These are phyloP conservation scores for Philereme transversata DNA, from an alignment of 2,888 invertebrate genomes.

Conservation along the genomic window DNA sequence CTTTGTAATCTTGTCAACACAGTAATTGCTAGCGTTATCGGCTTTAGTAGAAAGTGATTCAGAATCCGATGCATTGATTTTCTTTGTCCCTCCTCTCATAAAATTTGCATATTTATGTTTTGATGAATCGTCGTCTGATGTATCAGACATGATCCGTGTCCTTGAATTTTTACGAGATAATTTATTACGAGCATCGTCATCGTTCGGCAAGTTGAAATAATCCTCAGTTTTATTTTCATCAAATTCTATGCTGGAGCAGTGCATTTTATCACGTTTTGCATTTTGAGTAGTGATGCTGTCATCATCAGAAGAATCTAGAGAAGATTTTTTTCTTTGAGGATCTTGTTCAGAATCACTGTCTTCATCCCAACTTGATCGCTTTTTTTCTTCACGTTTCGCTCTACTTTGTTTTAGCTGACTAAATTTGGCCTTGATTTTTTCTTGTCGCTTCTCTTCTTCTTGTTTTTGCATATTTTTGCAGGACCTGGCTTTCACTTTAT, in stretches of 20 bases:
- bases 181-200: constrained; percentile 81
- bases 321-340: constrained; percentile 65
- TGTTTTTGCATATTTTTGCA: constrained; percentile 97
- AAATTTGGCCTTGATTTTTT: constrained; percentile 95
- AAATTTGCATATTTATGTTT: constrained; percentile 74
- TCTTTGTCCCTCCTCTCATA: constrained; percentile 77
- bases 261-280: constrained; percentile 81
- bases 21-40: constrained; percentile 51
- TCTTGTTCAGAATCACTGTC: constrained; percentile 89
- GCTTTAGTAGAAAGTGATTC: constrained; percentile 57
- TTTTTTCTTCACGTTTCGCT: constrained; percentile 94
- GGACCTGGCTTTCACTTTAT: constrained; percentile 97
- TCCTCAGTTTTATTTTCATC: constrained; percentile 77
- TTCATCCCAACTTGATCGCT: constrained; percentile 95
- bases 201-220: constrained; percentile 74
- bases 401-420: constrained; percentile 93
- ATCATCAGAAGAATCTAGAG: constrained; percentile 83
- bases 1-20: constrained; percentile 64
- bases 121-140: constrained; percentile 88
- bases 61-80: constrained; percentile 83
- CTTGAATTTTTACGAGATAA: constrained; percentile 87
- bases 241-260: constrained; percentile 63
- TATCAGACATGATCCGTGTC: constrained; percentile 90
- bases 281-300: constrained; percentile 67
- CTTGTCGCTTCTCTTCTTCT: constrained; percentile 93